Evolutionary conservation across 2,113 vertebrate species (phyloP).

Genomic region (Agapornis roseicollis): DNA sequence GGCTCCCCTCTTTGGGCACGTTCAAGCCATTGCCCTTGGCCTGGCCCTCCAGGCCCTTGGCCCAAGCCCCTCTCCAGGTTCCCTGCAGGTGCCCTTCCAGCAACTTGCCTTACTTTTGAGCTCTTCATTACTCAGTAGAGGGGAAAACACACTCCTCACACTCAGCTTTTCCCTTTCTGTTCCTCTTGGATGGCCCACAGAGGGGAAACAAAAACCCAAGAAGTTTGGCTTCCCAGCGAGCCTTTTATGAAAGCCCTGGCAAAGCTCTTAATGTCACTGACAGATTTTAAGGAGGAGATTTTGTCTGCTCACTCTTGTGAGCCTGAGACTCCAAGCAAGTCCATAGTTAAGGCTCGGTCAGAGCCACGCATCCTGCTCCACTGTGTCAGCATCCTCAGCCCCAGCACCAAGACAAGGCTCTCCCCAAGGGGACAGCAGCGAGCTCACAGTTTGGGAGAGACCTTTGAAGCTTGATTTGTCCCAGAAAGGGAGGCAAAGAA

Average conservation of each 20-base stretch:
- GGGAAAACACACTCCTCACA: not conserved
- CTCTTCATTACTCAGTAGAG: not conserved
- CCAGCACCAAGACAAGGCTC: fast-evolving
- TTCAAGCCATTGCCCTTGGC: not conserved
- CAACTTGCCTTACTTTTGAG: not conserved
- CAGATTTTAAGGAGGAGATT: not conserved
- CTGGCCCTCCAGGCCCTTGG: not conserved
- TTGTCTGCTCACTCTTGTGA: fast-evolving
- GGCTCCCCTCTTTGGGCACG: too few species aligned
- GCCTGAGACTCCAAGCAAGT: not conserved
- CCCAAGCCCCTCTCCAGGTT: not conserved
- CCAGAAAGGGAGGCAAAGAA: not conserved
- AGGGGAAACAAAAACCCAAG: fast-evolving
- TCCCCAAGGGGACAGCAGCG: fast-evolving
- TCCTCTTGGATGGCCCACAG: not conserved
- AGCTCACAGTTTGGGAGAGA: not conserved
- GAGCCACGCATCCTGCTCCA: not conserved
- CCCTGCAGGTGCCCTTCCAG: not conserved
- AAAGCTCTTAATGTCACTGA: not conserved
- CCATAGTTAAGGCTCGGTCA: not conserved
- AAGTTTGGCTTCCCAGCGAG: not conserved
- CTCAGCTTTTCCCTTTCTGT: not conserved
- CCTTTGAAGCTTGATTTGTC: fast-evolving
- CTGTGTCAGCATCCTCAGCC: fast-evolving
- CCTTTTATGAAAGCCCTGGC: not conserved